phyloP scores from a whole-genome alignment of 2,888 invertebrate genomes.

The Uloborus plumipes region DNA sequence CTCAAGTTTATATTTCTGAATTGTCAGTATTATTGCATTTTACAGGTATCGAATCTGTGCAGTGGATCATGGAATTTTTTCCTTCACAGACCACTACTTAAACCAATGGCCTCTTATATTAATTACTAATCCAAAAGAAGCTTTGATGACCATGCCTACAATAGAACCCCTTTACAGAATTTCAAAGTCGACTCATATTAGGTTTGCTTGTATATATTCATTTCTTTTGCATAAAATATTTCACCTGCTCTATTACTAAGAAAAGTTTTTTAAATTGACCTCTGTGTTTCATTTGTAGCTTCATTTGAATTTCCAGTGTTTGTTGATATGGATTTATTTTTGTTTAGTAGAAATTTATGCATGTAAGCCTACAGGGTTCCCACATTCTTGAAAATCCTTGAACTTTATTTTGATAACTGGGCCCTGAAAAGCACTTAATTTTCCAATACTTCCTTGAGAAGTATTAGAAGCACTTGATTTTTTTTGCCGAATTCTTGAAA shows the following conservation, averaged over 20 bases:
- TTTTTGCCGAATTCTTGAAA: no score
- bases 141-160: constrained; percentile 80
- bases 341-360: no score
- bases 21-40: constrained; percentile 24
- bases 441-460: no score
- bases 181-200: constrained; percentile 81
- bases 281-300: no score
- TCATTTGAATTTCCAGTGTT: no score
- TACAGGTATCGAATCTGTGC: constrained; percentile 83
- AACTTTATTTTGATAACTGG: no score
- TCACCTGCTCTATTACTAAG: not conserved
- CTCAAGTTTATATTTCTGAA: no score
- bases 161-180: constrained; percentile 81
- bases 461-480: no score
- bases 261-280: not conserved
- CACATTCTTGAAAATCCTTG: no score
- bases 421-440: no score
- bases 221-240: not conserved
- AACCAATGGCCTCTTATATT: constrained; percentile 85
- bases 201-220: constrained; percentile 73
- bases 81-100: constrained; percentile 84
- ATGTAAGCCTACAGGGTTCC: no score
- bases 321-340: no score
- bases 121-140: constrained; percentile 92
- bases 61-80: constrained; percentile 90